Percentiles rank a stretch among this genome's conserved stretches.
These are phyloP conservation scores for Tinea trinotella DNA, from an alignment of 2,888 invertebrate genomes.

Conservation along the genomic window DNA sequence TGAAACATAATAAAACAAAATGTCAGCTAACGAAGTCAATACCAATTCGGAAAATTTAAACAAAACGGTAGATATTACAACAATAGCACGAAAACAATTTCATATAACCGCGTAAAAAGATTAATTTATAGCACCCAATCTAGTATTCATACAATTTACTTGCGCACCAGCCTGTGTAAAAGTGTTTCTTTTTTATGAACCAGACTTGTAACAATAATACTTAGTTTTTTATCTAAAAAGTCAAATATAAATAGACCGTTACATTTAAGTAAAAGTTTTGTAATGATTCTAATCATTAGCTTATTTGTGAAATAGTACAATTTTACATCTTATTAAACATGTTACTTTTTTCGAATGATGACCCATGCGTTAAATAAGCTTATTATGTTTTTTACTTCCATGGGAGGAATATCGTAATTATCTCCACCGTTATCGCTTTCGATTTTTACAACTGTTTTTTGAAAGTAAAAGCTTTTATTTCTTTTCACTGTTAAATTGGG, in stretches of 20 bases:
- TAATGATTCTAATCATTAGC: neutral
- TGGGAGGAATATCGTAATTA: constrained; percentile 3
- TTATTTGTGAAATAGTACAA: too few relatives aligned
- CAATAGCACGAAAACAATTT: too few relatives aligned
- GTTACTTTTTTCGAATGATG: neutral
- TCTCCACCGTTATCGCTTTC: constrained; percentile 1
- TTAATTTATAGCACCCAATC: constrained; percentile 1
- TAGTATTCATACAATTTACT: constrained; percentile 24
- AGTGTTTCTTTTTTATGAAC: constrained; percentile 27
- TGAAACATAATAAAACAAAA: too few relatives aligned
- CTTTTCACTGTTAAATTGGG: constrained; percentile 2
- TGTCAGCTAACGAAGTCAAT: too few relatives aligned
- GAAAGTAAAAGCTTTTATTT: constrained; percentile 3
- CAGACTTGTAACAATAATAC: neutral
- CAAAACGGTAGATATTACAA: too few relatives aligned
- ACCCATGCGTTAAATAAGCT: neutral
- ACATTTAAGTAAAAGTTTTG: constrained; percentile 32
- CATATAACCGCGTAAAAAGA: neutral
- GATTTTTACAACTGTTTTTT: neutral
- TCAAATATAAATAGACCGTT: constrained; percentile 35
- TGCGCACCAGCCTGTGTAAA: constrained; percentile 30
- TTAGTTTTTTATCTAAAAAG: constrained; percentile 31
- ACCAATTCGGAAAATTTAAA: too few relatives aligned
- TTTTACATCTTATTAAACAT: too few relatives aligned
- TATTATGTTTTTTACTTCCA: neutral